These are phyloP conservation scores for Erythrocercus mccallii DNA, from an alignment of 2,113 vertebrate species.

Conservation along the genomic window DNA sequence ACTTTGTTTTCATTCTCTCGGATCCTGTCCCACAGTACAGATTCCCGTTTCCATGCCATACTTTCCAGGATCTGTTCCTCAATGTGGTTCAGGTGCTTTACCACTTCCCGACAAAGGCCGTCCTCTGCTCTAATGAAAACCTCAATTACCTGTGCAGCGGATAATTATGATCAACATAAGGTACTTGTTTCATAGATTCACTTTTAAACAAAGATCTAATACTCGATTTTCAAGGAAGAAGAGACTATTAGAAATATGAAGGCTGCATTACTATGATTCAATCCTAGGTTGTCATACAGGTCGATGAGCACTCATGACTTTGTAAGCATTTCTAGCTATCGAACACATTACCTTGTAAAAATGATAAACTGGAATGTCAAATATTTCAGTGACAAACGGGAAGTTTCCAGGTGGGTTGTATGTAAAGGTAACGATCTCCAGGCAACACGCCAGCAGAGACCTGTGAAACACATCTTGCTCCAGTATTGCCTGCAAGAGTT, in stretches of 20 bases:
- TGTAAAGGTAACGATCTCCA: slow-evolving; percentile 90
- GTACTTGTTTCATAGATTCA: neutral
- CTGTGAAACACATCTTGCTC: slow-evolving; percentile 91
- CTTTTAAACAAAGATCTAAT: neutral
- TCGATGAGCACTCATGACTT: neutral
- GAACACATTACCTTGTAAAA: slow-evolving; percentile 88
- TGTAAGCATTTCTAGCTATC: neutral
- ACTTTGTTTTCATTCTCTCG: slow-evolving; percentile 78
- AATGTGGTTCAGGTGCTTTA: slow-evolving; percentile 92
- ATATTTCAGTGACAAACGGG: slow-evolving; percentile 80
- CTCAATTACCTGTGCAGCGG: slow-evolving; percentile 85
- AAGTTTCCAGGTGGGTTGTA: slow-evolving; percentile 90
- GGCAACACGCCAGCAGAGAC: slow-evolving; percentile 88
- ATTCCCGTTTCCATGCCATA: slow-evolving; percentile 86
- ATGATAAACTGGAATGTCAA: slow-evolving; percentile 88
- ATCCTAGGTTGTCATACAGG: rapidly evolving
- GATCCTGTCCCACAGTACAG: slow-evolving; percentile 88
- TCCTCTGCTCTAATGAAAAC: slow-evolving; percentile 90
- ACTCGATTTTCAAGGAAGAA: neutral
- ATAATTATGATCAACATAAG: neutral
- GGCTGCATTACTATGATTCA: neutral
- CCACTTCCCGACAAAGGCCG: slow-evolving; percentile 89
- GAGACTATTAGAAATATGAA: neutral
- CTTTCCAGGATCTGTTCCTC: slow-evolving; percentile 94
- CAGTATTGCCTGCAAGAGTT: slow-evolving; percentile 80